These are phyloP conservation scores for Oncopodura yosiiana DNA, from an alignment of 1,140 invertebrate genomes.

Conservation along the genomic window DNA sequence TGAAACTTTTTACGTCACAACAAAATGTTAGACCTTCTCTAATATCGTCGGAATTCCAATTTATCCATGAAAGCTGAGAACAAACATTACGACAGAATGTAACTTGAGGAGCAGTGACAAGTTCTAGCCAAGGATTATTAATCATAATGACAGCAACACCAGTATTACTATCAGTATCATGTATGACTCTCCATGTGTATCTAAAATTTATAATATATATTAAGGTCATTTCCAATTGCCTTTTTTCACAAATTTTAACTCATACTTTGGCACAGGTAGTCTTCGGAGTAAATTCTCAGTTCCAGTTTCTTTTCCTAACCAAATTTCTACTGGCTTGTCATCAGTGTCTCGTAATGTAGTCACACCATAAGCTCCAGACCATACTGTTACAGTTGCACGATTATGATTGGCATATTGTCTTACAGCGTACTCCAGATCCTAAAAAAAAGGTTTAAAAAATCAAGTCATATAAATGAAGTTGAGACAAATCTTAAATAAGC, in stretches of 20 bases:
- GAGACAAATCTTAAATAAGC: not conserved
- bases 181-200: constrained; percentile 44
- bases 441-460: not conserved
- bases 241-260: not conserved
- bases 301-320: constrained; percentile 7
- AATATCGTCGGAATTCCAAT: too few species aligned
- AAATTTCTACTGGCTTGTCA: constrained; percentile 23
- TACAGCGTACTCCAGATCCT: constrained; percentile 1
- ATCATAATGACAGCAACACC: constrained; percentile 52
- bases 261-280: constrained; percentile 14
- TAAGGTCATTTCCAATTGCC: too few species aligned
- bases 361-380: constrained; percentile 27
- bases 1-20: too few species aligned
- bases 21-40: too few species aligned
- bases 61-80: too few species aligned
- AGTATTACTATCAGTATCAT: constrained; percentile 43
- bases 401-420: constrained; percentile 6
- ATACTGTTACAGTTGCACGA: constrained; percentile 17
- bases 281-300: constrained; percentile 4
- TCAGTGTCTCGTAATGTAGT: constrained; percentile 20
- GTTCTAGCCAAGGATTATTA: constrained; percentile 51
- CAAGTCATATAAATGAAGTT: too few species aligned
- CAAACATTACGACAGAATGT: too few species aligned
- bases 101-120: not conserved
- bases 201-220: too few species aligned